These are phyloP conservation scores for Chaetodon auriga DNA, from an alignment of 2,113 vertebrate genomes.

Conservation along the genomic window DNA sequence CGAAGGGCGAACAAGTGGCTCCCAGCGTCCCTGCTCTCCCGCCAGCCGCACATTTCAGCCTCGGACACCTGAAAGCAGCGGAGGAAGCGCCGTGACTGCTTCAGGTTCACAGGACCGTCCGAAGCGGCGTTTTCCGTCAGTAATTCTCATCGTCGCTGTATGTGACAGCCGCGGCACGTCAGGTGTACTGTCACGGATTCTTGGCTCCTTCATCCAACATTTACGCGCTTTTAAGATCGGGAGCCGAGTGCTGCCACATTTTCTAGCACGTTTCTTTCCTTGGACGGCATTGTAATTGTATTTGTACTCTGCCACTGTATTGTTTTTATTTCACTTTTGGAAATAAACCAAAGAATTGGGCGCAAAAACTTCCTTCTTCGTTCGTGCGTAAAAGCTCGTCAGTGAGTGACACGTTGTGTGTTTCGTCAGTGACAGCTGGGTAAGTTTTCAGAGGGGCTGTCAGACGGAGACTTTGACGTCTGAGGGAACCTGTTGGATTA, in stretches of 20 bases:
- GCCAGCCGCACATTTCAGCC: constrained; percentile 16
- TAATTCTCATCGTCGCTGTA: neutral
- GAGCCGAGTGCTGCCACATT: neutral
- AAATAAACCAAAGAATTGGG: neutral
- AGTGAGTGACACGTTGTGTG: constrained; percentile 5
- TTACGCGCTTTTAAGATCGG: neutral
- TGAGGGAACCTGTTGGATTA: constrained; percentile 52
- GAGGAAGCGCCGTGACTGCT: constrained; percentile 22
- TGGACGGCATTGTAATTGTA: neutral
- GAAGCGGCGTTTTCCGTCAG: too few species aligned
- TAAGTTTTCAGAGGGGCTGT: constrained; percentile 43
- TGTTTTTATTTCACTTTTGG: constrained; percentile 8
- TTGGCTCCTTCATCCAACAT: neutral
- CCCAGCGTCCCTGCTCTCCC: neutral
- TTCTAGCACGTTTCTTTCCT: neutral
- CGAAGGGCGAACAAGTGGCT: neutral
- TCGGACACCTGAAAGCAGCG: constrained; percentile 9
- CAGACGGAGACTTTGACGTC: constrained; percentile 10
- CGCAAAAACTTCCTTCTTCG: neutral
- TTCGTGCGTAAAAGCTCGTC: constrained; percentile 63
- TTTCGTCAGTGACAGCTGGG: constrained; percentile 4
- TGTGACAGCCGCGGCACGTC: neutral
- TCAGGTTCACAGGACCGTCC: neutral
- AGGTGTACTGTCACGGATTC: neutral
- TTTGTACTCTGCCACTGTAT: neutral